Percentiles rank a stretch among this genome's conserved stretches.
phyloP scores from a whole-genome alignment of 2,888 invertebrate species.

The Eurytoma adleriae region DNA sequence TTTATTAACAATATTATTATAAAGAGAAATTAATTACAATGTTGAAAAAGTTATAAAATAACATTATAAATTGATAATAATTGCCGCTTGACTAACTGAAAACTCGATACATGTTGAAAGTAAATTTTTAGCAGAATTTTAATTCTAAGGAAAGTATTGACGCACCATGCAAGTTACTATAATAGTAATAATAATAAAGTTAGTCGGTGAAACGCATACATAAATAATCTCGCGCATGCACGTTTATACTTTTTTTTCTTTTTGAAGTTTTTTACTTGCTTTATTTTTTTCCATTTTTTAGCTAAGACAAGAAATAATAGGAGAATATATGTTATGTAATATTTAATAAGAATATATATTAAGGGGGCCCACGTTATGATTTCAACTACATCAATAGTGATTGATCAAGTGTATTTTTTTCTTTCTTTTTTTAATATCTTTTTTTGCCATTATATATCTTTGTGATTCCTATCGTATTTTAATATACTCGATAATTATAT shows the following conservation, averaged over 20 bases:
- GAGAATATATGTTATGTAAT: conserved; percentile 72
- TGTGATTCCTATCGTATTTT: conserved; percentile 63
- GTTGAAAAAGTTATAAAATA: conserved; percentile 26
- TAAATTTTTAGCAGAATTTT: conserved; percentile 18
- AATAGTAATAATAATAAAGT: conserved; percentile 41
- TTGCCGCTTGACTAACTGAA: conserved; percentile 28
- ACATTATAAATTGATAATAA: conserved; percentile 31
- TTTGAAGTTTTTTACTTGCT: conserved; percentile 50
- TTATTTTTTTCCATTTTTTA: conserved; percentile 61
- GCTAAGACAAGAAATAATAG: conserved; percentile 71
- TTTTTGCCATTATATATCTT: conserved; percentile 59
- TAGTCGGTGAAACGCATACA: conserved; percentile 59
- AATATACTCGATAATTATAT: conserved; percentile 62
- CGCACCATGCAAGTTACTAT: conserved; percentile 39
- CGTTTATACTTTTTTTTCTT: conserved; percentile 48
- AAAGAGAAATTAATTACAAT: conserved; percentile 17
- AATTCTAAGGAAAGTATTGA: conserved; percentile 41
- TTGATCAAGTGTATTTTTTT: conserved; percentile 64
- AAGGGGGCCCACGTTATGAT: conserved; percentile 70
- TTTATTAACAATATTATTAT: conserved; percentile 15
- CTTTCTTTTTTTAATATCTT: conserved; percentile 60
- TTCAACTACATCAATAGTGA: conserved; percentile 71
- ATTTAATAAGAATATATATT: conserved; percentile 73
- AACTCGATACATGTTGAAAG: conserved; percentile 25
- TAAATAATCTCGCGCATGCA: conserved; percentile 55